These are phyloP conservation scores for Anaspis maculata DNA, from an alignment of 2,888 invertebrate species.

Conservation along the genomic window DNA sequence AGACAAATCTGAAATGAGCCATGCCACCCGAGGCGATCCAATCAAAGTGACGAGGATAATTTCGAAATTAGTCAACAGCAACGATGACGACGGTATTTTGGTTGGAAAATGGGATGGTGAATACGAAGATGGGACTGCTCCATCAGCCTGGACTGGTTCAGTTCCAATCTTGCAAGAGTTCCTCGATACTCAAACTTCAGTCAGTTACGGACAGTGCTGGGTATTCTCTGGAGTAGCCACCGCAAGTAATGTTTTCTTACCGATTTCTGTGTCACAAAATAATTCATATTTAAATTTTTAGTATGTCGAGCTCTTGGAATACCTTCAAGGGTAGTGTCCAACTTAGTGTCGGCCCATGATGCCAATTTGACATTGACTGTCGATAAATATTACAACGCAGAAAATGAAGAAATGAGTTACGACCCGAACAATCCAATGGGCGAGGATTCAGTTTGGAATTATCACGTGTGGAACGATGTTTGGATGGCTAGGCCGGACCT, in stretches of 20 bases:
- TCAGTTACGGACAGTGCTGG: conserved; percentile 82
- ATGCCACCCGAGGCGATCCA: conserved; percentile 58
- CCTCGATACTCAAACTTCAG: conserved; percentile 53
- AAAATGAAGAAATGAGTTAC: conserved; percentile 56
- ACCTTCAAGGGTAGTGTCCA: conserved; percentile 73
- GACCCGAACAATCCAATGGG: conserved; percentile 60
- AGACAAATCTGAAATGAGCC: conserved; percentile 55
- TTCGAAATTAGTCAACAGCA: conserved; percentile 66
- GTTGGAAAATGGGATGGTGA: conserved; percentile 67
- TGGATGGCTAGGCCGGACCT: conserved; percentile 80
- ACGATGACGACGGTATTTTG: conserved; percentile 65
- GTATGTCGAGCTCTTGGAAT: conserved; percentile 74
- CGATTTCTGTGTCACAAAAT: background rate
- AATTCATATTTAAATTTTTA: conserved; percentile 29
- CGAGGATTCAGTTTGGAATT: conserved; percentile 79
- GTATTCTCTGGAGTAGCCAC: conserved; percentile 77
- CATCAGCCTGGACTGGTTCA: conserved; percentile 74
- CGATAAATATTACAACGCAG: conserved; percentile 64
- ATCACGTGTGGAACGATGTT: conserved; percentile 83
- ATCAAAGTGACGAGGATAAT: conserved; percentile 60
- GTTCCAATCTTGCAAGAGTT: conserved; percentile 69
- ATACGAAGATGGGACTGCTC: conserved; percentile 66
- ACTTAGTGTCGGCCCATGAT: conserved; percentile 79
- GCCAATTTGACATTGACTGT: conserved; percentile 70
- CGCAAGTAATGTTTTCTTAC: conserved; percentile 51